Evolutionary conservation across 2,797 vertebrate species (phyloP).

Genomic region (Onychomys leucogaster): DNA sequence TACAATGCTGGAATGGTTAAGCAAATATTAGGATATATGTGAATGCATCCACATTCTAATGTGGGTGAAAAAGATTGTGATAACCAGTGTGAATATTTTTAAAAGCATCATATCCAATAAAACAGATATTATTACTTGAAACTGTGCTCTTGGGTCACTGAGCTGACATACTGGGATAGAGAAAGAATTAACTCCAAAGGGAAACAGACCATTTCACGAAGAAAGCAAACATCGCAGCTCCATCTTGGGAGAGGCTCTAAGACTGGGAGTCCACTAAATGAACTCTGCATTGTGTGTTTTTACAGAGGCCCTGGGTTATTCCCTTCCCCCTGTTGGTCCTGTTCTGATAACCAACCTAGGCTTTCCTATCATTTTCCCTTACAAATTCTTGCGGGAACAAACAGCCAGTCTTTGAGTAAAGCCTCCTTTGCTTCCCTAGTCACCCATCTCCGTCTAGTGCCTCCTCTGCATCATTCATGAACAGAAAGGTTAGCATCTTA

Average conservation of each 20-base stretch:
- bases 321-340: neutral
- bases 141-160: neutral
- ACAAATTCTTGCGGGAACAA: neutral
- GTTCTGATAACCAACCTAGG: neutral
- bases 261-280: neutral
- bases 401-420: neutral
- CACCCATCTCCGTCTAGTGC: neutral
- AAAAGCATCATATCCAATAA: neutral
- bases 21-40: neutral
- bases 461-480: neutral
- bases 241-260: neutral
- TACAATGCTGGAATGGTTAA: neutral
- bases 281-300: neutral
- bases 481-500: neutral
- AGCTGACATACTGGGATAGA: neutral
- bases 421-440: neutral
- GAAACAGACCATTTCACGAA: neutral
- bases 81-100: neutral
- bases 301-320: neutral
- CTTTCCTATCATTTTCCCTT: neutral
- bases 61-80: neutral
- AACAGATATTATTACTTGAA: neutral
- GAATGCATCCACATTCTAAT: neutral
- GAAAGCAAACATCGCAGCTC: neutral
- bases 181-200: neutral